Evolutionary conservation across 2,888 invertebrate species (phyloP).

Genomic region (Coelogynopora nodosa): DNA sequence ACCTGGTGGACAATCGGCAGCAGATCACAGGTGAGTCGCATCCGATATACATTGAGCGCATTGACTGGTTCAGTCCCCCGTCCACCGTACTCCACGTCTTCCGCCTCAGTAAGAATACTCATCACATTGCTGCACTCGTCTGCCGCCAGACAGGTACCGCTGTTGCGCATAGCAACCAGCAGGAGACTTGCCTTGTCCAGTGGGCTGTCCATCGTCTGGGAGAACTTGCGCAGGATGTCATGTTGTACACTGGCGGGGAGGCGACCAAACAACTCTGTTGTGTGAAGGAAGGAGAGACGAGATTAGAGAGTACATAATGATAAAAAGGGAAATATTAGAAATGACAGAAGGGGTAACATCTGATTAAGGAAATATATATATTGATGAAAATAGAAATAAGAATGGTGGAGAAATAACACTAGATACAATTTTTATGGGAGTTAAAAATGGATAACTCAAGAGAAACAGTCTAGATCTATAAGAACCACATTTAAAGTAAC

Average conservation of each 20-base stretch:
- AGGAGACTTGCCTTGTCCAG: conserved; percentile 19
- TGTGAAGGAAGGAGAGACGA: not conserved
- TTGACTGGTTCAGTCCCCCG: not conserved
- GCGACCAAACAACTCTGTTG: conserved; percentile 29
- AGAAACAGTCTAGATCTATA: too few relatives aligned
- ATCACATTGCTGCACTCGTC: conserved; percentile 9
- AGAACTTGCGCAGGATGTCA: conserved; percentile 35
- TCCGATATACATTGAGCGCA: conserved; percentile 14
- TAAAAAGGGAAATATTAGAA: not conserved
- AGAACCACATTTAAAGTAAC: too few relatives aligned
- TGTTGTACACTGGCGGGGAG: conserved; percentile 10
- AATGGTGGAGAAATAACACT: too few relatives aligned
- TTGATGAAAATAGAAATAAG: too few relatives aligned
- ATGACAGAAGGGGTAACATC: too few relatives aligned
- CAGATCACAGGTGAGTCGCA: not conserved
- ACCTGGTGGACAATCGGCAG: conserved; percentile 25
- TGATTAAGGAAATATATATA: too few relatives aligned
- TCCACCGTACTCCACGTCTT: not conserved
- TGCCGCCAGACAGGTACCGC: not conserved
- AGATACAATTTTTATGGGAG: not conserved
- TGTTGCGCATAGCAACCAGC: conserved; percentile 32
- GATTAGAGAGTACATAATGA: not conserved
- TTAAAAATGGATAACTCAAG: too few relatives aligned
- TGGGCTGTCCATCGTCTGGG: conserved; percentile 18
- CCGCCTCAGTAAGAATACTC: conserved; percentile 18